These are phyloP conservation scores for Alectoris magna DNA, from an alignment of 2,797 vertebrate species.

Conservation along the genomic window DNA sequence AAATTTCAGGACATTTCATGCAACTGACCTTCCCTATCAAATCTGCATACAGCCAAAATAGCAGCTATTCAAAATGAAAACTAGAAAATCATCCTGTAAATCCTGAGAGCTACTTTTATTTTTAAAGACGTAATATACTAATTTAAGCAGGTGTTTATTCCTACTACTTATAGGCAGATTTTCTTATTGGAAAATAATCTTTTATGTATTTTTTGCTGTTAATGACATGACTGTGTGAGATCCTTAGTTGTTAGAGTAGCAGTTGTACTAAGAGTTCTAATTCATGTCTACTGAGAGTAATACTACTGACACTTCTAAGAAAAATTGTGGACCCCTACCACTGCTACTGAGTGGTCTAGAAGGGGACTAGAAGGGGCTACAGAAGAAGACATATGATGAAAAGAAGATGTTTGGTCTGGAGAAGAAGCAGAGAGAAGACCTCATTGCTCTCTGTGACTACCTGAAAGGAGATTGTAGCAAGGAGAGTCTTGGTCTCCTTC, in stretches of 20 bases:
- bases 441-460: not conserved
- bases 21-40: not conserved
- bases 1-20: not conserved
- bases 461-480: not conserved
- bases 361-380: not conserved
- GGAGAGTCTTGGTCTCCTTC: not conserved
- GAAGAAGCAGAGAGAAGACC: not conserved
- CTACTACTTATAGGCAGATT: not conserved
- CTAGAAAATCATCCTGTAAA: not conserved
- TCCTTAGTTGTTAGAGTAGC: not conserved
- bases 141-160: not conserved
- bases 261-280: not conserved
- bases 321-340: not conserved
- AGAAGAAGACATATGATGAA: not conserved
- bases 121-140: not conserved
- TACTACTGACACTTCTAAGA: not conserved
- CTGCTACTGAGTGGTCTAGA: not conserved
- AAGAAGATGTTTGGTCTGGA: not conserved
- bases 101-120: not conserved
- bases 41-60: not conserved
- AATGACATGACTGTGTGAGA: not conserved
- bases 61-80: not conserved
- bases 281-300: not conserved
- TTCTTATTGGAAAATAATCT: not conserved
- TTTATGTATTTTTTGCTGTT: not conserved